Percentiles rank a stretch among this genome's conserved stretches.
Conservation (phyloP, 2,113 vertebrate species). For the Archilochus colubris region DNA sequence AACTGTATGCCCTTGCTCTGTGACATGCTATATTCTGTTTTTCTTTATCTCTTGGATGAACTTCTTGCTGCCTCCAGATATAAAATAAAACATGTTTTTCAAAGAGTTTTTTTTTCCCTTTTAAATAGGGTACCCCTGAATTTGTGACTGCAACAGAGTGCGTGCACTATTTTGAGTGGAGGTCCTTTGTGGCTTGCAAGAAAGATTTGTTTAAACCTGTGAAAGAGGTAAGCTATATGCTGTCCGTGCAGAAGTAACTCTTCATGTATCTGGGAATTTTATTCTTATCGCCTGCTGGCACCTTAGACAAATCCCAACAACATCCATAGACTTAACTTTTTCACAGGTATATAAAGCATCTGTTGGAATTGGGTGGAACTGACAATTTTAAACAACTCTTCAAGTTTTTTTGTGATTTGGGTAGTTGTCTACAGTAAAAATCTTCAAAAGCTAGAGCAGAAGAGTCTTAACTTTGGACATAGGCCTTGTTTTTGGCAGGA, state of each 20-base stretch:
- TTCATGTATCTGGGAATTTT: not conserved
- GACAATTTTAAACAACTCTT: not conserved
- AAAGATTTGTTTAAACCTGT: constrained; percentile 88
- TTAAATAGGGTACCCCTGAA: constrained; percentile 90
- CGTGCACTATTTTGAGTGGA: constrained; percentile 96
- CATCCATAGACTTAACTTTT: not conserved
- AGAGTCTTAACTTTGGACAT: not conserved
- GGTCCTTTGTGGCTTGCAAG: constrained; percentile 87
- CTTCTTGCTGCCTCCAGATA: not conserved
- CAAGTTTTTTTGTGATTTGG: not conserved
- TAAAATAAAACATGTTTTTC: not conserved
- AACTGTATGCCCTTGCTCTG: not conserved
- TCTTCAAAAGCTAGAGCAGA: not conserved
- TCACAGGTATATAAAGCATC: not conserved
- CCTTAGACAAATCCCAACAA: not conserved
- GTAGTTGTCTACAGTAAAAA: not conserved
- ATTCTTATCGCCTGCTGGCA: not conserved
- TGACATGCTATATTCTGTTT: not conserved
- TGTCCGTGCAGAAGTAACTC: not conserved
- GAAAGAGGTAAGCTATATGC: constrained; percentile 84
- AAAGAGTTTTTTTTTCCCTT: not conserved
- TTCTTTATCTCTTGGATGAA: not conserved
- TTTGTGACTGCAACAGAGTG: constrained; percentile 88
- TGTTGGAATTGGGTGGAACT: not conserved
- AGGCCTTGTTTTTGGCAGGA: not conserved